Evolutionary conservation across 2,113 vertebrate species (phyloP).

Genomic region (Galbula dea): DNA sequence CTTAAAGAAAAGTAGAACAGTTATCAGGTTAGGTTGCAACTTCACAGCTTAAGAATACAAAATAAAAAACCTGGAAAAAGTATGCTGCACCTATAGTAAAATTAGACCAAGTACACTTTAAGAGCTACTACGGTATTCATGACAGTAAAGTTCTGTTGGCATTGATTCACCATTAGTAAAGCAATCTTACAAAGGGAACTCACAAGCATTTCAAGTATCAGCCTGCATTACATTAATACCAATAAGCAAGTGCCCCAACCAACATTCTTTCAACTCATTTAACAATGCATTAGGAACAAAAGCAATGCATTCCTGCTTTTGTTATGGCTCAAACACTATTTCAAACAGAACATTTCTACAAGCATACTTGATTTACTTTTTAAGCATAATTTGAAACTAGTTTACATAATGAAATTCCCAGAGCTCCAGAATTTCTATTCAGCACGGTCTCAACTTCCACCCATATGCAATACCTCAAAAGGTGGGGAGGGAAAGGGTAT

Average conservation of each 20-base stretch:
- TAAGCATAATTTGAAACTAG: background rate
- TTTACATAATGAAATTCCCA: background rate
- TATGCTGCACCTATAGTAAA: background rate
- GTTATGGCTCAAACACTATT: background rate
- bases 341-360: background rate
- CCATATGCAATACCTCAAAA: background rate
- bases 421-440: background rate
- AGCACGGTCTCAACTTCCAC: background rate
- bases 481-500: rapidly evolving
- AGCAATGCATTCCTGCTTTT: background rate
- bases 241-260: background rate
- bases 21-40: conserved; percentile 12
- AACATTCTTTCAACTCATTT: background rate
- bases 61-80: background rate
- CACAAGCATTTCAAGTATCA: background rate
- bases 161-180: background rate
- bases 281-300: background rate
- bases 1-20: conserved; percentile 69
- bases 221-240: background rate
- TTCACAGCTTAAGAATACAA: background rate
- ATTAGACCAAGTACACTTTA: background rate
- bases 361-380: background rate
- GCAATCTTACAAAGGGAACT: background rate
- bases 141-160: background rate
- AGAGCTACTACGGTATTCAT: background rate